Percentiles rank a stretch among this genome's conserved stretches.
These are phyloP conservation scores for Psix sp. DNA, from an alignment of 1,140 invertebrate species.

Conservation along the genomic window DNA sequence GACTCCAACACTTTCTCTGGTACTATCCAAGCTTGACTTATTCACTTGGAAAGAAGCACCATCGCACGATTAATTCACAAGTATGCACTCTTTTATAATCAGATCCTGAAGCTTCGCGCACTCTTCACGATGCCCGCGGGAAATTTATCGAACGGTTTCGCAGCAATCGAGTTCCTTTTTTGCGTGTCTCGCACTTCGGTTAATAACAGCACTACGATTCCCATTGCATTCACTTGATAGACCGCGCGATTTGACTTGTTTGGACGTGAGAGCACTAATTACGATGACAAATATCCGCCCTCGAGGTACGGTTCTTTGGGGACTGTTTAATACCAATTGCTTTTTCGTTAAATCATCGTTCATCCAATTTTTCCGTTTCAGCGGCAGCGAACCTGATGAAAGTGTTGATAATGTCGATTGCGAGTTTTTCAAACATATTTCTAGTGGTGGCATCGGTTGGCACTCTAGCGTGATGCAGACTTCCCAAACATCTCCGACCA, in stretches of 20 bases:
- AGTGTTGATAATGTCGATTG: too few relatives aligned
- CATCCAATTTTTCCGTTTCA: too few relatives aligned
- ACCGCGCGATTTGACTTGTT: conserved; percentile 8
- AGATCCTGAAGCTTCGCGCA: conserved; percentile 15
- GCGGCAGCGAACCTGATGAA: too few relatives aligned
- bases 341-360: too few relatives aligned
- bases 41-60: conserved; percentile 18
- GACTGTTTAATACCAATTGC: too few relatives aligned
- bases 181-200: conserved; percentile 10
- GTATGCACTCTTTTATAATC: conserved; percentile 22
- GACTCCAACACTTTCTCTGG: conserved; percentile 8
- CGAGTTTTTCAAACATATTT: too few relatives aligned
- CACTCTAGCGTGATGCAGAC: too few relatives aligned
- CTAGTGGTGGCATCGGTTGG: too few relatives aligned
- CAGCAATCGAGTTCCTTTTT: conserved; percentile 26
- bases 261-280: conserved; percentile 22
- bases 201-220: conserved; percentile 26
- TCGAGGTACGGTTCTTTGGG: too few relatives aligned
- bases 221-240: conserved; percentile 23
- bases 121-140: conserved; percentile 7
- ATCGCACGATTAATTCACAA: conserved; percentile 27
- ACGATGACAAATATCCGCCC: neutral
- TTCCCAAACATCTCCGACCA: too few relatives aligned
- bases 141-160: conserved; percentile 33
- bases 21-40: conserved; percentile 15